Base-by-base conservation (phyloP, 2,888 invertebrate genomes). In the Melanotus villosus region DNA sequence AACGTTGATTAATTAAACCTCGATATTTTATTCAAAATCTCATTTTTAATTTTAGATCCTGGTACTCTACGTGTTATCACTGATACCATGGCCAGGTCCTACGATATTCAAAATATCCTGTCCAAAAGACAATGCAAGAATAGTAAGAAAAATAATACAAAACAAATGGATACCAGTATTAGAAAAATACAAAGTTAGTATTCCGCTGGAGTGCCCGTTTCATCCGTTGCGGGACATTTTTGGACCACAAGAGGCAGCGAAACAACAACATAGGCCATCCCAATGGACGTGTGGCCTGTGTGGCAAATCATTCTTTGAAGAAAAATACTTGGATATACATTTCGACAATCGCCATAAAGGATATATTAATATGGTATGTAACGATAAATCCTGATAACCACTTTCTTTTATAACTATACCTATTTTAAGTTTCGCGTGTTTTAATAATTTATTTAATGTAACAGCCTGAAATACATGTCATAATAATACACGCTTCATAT, bases 221-320 rank as follows among this genome's bases (percentile, higher is more conserved):
- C 95, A 96, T 86, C 93, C 94, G 36, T 89, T 90, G 76, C 89
- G 96, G 77, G 96, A 96, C 84, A 92, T 96, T 74, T 95, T 95
- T 85, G 92, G 93, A 74, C 94, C 94, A 16, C 94, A 95, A 83
- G 94, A 95, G 84, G 90, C 91, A 67, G 93, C 94, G 79, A 95
- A 95, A 85, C 89, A 92, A 79, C 93, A 94, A 82, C 93, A 94
- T 85, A 89, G 95, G 72, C 90, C 94, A 14, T 93, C 94, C 32
- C 95, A 95, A 84, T 96, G 96, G 95, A 94, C 93, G 7, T 96
- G 96, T 82, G 93, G 94, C 68, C 90, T 95, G 76, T 96, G 96
- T 86, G 96, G 96, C 77, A 95, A 96, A 85, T 94, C 95, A 73
- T 95, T 96, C 84, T 95, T 93, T 86, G 93, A 94, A 84, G 96